A percentile compares a stretch with the other conserved stretches of the same genome.
Conservation (phyloP, 2,888 invertebrate species). For the Stenurella melanura region DNA sequence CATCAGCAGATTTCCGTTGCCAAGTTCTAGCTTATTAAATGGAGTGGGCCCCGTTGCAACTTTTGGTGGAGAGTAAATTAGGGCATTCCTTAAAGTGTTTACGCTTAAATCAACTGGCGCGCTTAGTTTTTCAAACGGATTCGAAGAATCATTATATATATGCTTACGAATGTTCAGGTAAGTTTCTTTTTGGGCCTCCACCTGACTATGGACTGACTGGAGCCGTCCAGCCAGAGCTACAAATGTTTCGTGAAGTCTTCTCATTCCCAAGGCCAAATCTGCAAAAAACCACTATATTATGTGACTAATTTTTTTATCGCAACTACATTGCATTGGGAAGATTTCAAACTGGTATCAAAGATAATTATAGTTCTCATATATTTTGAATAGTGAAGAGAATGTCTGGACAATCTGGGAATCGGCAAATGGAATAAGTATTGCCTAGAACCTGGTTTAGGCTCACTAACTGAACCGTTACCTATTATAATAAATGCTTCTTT, state of each 20-base stretch:
- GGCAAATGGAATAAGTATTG: too few relatives aligned
- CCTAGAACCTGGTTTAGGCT: too few relatives aligned
- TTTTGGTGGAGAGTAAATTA: conserved; percentile 70
- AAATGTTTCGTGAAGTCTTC: conserved; percentile 89
- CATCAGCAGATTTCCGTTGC: conserved; percentile 67
- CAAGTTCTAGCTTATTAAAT: conserved; percentile 71
- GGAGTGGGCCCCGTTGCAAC: conserved; percentile 80
- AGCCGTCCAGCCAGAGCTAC: conserved; percentile 91
- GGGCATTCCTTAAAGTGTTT: conserved; percentile 62
- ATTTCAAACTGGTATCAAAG: too few relatives aligned
- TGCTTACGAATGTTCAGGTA: conserved; percentile 88
- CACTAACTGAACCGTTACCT: too few relatives aligned
- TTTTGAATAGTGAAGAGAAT: too few relatives aligned
- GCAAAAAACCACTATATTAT: conserved; percentile 60
- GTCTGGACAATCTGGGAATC: too few relatives aligned
- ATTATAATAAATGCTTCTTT: too few relatives aligned
- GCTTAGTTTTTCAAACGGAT: conserved; percentile 80
- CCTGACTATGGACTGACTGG: conserved; percentile 86
- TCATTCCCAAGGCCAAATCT: conserved; percentile 87
- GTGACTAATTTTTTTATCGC: too few relatives aligned
- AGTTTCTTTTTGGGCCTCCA: conserved; percentile 89
- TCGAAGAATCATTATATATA: conserved; percentile 84
- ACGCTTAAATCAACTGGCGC: conserved; percentile 41
- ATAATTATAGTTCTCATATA: too few relatives aligned
- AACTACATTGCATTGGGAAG: too few relatives aligned